These are phyloP conservation scores for Crotalus tigris DNA, from an alignment of 2,113 vertebrate species.

Conservation along the genomic window DNA sequence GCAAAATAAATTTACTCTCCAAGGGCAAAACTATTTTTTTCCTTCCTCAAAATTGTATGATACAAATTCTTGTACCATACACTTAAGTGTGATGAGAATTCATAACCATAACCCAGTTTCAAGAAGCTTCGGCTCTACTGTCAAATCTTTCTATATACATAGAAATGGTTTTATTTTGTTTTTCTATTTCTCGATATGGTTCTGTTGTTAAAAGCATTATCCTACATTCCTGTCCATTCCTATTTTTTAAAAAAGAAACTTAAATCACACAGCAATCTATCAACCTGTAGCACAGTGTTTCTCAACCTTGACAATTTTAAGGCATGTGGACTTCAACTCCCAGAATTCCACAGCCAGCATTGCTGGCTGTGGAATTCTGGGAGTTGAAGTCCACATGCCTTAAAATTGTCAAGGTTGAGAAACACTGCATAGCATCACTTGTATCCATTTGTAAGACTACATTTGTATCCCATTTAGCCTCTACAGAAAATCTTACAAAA, in stretches of 20 bases:
- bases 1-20: neutral
- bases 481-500: neutral
- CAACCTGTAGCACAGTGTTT: neutral
- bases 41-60: rapidly evolving
- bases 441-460: neutral
- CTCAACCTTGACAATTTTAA: too few species aligned
- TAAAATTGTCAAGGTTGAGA: too few species aligned
- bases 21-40: neutral
- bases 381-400: too few species aligned
- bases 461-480: neutral
- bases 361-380: too few species aligned
- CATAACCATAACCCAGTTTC: neutral
- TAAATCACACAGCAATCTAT: neutral
- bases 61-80: neutral
- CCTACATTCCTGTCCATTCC: too few species aligned
- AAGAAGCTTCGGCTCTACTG: neutral
- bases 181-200: too few species aligned
- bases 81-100: neutral
- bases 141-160: neutral
- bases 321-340: too few species aligned
- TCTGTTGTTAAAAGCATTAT: neutral
- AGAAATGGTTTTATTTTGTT: neutral
- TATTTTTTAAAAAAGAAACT: neutral
- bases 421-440: neutral
- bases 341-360: too few species aligned